phyloP scores from a whole-genome alignment of 2,113 vertebrate genomes.

The Neopipo cinnamomea region DNA sequence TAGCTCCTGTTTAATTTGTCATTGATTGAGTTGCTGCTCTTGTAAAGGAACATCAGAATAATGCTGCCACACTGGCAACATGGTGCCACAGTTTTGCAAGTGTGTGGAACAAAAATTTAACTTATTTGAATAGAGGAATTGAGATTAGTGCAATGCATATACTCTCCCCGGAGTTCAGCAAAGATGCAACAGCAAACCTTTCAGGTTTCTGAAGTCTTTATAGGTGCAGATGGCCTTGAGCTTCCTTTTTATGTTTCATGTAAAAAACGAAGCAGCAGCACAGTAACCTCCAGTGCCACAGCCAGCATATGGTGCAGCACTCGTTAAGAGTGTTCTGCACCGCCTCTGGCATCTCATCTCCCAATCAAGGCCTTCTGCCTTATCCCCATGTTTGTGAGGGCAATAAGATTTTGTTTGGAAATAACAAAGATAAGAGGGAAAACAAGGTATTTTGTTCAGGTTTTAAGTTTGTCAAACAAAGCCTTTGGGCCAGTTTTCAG shows the following conservation, averaged over 20 bases:
- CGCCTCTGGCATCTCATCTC: rapidly evolving
- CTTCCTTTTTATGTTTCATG: background rate
- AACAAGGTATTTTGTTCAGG: background rate
- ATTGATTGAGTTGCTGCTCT: background rate
- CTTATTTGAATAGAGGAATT: background rate
- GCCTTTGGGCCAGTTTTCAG: background rate
- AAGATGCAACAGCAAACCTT: background rate
- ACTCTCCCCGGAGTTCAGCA: background rate
- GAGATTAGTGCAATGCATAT: background rate
- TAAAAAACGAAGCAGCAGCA: background rate
- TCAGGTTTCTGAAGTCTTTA: background rate
- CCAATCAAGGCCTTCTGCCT: background rate
- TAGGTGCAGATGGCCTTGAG: background rate
- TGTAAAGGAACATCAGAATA: background rate
- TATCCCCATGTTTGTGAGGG: background rate
- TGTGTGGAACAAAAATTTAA: background rate
- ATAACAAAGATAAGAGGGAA: background rate
- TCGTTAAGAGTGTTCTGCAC: background rate
- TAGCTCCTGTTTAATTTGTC: background rate
- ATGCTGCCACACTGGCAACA: background rate
- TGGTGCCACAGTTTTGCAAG: background rate
- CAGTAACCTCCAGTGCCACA: background rate
- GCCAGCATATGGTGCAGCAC: background rate
- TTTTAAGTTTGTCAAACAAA: background rate
- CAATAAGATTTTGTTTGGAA: background rate